Conservation (phyloP, 2,113 vertebrate genomes). For the Xenus cinereus region DNA sequence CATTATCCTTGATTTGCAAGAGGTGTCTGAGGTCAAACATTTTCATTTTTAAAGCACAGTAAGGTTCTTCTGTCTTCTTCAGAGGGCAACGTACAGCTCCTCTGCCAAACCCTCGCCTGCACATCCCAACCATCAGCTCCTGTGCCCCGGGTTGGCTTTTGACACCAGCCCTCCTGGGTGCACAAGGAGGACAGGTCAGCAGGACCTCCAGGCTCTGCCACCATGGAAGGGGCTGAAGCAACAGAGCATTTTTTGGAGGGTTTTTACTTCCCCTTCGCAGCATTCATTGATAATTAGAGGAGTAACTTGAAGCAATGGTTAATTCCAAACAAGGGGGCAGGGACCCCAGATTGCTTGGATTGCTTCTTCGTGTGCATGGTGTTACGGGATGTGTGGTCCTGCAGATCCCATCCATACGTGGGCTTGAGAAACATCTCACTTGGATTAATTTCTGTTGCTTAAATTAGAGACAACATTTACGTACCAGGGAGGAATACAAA, state of each 20-base stretch:
- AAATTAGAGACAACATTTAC: not conserved
- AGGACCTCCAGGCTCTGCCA: not conserved
- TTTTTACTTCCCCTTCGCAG: not conserved
- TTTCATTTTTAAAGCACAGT: not conserved
- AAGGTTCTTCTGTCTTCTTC: not conserved
- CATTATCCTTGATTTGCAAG: not conserved
- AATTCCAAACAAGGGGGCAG: not conserved
- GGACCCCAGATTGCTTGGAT: not conserved
- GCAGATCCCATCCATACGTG: not conserved
- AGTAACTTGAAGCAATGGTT: not conserved
- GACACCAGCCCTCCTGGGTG: too few species aligned
- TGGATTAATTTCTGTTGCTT: not conserved
- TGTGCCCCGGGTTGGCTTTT: fast-evolving
- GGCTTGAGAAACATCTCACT: not conserved
- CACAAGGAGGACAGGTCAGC: not conserved
- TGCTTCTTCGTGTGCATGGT: fast-evolving
- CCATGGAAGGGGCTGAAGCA: not conserved
- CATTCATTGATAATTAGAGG: not conserved
- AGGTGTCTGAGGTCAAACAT: not conserved
- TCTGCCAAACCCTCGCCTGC: not conserved
- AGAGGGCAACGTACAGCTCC: not conserved
- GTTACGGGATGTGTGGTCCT: not conserved
- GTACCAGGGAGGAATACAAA: not conserved
- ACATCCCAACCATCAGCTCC: fast-evolving
- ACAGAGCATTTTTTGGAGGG: not conserved